Conservation (phyloP, 1,140 invertebrate species). For the Bombus soroeensis region DNA sequence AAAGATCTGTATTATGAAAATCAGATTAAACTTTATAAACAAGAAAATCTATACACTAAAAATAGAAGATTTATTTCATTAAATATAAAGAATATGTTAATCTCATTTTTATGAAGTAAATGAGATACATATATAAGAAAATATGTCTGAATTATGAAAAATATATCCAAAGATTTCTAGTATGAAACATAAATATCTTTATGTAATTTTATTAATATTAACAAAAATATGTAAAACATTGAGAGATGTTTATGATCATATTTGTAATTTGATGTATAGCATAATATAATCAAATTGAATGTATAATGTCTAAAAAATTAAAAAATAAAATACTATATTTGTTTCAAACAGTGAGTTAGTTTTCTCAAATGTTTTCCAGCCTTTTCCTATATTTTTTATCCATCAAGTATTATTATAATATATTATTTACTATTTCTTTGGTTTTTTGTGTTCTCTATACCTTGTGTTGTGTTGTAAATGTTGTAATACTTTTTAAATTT, state of each 20-base stretch:
- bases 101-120: conserved; percentile 23
- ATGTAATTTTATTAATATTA: conserved; percentile 27
- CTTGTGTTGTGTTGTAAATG: conserved; percentile 72
- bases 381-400: conserved; percentile 54
- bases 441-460: conserved; percentile 74
- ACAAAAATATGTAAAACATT: conserved; percentile 30
- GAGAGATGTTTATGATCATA: conserved; percentile 44
- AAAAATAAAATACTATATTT: conserved; percentile 80
- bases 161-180: conserved; percentile 54
- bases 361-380: conserved; percentile 59
- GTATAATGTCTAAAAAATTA: conserved; percentile 60
- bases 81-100: conserved; percentile 19
- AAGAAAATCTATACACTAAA: not conserved
- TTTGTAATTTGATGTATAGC: conserved; percentile 64
- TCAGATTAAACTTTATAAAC: not conserved
- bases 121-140: not conserved
- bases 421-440: conserved; percentile 36
- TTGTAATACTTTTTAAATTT: conserved; percentile 25
- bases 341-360: conserved; percentile 68
- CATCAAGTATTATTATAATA: conserved; percentile 36
- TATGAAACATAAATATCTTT: conserved; percentile 19
- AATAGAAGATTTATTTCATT: not conserved
- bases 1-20: not conserved
- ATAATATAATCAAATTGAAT: conserved; percentile 56
- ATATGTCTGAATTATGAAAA: conserved; percentile 45